Evolutionary conservation across 2,797 vertebrate species (phyloP).

Genomic region (Hydrolagus colliei): DNA sequence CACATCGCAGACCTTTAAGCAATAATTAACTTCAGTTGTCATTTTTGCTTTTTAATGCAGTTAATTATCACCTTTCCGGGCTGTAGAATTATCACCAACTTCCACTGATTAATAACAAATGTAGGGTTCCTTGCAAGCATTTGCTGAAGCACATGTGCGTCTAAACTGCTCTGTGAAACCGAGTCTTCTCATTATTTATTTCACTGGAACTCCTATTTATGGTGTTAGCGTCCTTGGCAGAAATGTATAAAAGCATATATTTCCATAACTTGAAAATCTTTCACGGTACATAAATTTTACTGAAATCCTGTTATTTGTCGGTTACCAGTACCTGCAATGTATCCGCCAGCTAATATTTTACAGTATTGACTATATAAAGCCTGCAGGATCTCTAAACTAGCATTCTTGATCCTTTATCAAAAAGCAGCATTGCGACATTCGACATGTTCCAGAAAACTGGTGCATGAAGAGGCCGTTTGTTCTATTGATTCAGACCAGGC

Average conservation of each 20-base stretch:
- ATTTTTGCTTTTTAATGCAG: slow-evolving; percentile 26
- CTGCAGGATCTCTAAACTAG: neutral
- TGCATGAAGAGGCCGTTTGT: slow-evolving; percentile 56
- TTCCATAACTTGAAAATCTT: neutral
- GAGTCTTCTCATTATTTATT: neutral
- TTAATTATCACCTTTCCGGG: slow-evolving; percentile 28
- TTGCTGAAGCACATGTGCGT: neutral
- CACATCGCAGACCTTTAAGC: slow-evolving; percentile 7
- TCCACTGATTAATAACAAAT: slow-evolving; percentile 17
- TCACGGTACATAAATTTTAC: neutral
- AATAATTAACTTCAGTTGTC: slow-evolving; percentile 19
- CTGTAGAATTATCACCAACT: slow-evolving; percentile 8
- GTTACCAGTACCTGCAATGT: neutral
- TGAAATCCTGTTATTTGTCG: slow-evolving; percentile 8
- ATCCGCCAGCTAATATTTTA: neutral
- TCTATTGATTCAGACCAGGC: slow-evolving; percentile 64
- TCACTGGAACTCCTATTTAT: neutral
- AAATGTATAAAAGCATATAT: slow-evolving; percentile 11
- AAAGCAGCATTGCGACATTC: slow-evolving; percentile 35
- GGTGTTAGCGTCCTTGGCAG: neutral
- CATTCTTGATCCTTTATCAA: slow-evolving; percentile 27
- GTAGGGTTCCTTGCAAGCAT: slow-evolving; percentile 13
- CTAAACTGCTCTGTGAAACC: neutral
- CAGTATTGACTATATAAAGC: neutral
- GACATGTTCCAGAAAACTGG: slow-evolving; percentile 52